Evolutionary conservation across 2,797 vertebrate genomes (phyloP).

Genomic region (Lates japonicus): DNA sequence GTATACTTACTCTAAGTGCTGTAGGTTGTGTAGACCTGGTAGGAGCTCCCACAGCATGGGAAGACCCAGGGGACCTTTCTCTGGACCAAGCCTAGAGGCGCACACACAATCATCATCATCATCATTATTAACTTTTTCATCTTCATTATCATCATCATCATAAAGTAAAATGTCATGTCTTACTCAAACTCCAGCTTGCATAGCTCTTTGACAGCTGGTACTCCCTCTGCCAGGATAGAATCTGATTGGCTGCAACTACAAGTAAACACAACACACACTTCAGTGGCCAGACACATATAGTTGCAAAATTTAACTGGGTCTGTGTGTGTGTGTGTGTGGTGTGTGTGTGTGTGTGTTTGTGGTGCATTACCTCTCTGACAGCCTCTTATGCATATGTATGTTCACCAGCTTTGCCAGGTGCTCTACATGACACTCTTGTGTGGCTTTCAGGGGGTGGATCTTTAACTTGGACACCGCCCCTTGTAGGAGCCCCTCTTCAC

Average conservation of each 20-base stretch:
- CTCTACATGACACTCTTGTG: slow-evolving; percentile 88
- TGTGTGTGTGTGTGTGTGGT: neutral
- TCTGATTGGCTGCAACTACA: slow-evolving; percentile 66
- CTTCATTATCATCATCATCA: neutral
- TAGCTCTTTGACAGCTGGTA: slow-evolving; percentile 91
- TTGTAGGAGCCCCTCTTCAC: slow-evolving; percentile 80
- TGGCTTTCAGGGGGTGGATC: slow-evolving; percentile 91
- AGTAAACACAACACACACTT: slow-evolving; percentile 10
- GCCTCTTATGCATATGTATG: slow-evolving; percentile 84
- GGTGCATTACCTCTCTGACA: slow-evolving; percentile 80
- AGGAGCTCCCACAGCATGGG: slow-evolving; percentile 88
- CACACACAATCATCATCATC: neutral
- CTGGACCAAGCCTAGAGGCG: slow-evolving; percentile 87
- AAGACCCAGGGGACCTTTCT: slow-evolving; percentile 86
- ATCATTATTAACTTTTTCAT: neutral
- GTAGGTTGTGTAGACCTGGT: slow-evolving; percentile 88
- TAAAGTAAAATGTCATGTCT: neutral
- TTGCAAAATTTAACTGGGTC: neutral
- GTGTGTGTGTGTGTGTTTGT: neutral
- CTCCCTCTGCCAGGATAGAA: slow-evolving; percentile 75
- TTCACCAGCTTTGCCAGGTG: slow-evolving; percentile 89
- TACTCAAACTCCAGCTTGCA: slow-evolving; percentile 92
- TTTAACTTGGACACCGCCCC: slow-evolving; percentile 88
- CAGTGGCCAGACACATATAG: neutral
- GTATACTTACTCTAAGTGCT: slow-evolving; percentile 90